These are phyloP conservation scores for Silurus glanis DNA, from an alignment of 2,113 vertebrate genomes.

Conservation along the genomic window DNA sequence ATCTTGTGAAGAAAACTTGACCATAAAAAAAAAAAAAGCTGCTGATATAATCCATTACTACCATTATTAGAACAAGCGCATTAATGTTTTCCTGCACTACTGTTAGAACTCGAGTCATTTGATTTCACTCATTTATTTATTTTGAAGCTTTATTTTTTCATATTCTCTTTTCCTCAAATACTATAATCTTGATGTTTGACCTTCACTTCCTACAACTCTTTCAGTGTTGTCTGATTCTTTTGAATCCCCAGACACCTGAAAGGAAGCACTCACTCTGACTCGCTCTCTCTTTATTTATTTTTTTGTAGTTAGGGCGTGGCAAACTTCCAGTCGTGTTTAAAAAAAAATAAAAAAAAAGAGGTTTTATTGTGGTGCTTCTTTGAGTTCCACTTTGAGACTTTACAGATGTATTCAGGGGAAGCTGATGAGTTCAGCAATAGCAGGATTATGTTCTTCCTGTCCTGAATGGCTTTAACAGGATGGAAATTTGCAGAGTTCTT, in stretches of 20 bases:
- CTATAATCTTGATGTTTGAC: neutral
- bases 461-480: conserved; percentile 46
- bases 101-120: neutral
- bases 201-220: conserved; percentile 16
- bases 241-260: conserved; percentile 45
- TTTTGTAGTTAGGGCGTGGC: conserved; percentile 55
- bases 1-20: no score
- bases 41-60: no score
- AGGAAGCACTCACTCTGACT: conserved; percentile 35
- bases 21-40: no score
- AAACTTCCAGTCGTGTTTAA: conserved; percentile 54
- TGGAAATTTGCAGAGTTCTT: conserved; percentile 27
- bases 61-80: no score
- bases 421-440: conserved; percentile 41
- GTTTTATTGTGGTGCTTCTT: conserved; percentile 27
- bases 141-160: neutral
- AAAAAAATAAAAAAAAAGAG: neutral
- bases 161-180: neutral
- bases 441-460: conserved; percentile 26
- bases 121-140: neutral
- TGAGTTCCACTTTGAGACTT: conserved; percentile 17
- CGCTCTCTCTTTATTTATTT: neutral
- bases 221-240: conserved; percentile 40
- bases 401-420: conserved; percentile 27
- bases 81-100: neutral